Conservation (phyloP, 2,888 invertebrate genomes). For the Sisyra nigra region DNA sequence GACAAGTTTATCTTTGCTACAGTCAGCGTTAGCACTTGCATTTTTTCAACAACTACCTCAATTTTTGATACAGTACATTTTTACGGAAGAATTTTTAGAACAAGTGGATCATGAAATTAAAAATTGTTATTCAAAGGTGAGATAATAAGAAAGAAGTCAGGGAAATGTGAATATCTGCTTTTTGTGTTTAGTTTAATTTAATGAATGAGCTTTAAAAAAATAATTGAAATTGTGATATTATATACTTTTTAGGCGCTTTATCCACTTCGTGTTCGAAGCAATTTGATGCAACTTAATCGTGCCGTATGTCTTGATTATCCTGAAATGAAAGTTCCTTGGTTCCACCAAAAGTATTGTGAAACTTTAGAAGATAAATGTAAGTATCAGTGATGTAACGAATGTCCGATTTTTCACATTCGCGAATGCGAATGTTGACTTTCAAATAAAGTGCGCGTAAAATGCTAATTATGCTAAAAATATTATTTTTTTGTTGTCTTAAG, state of each 20-base stretch:
- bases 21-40: slow-evolving; percentile 33
- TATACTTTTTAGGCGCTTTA: slow-evolving; percentile 29
- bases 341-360: slow-evolving; percentile 42
- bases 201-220: too few species aligned
- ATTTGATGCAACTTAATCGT: slow-evolving; percentile 44
- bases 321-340: slow-evolving; percentile 45
- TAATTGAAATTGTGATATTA: background rate
- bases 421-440: too few species aligned
- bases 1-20: slow-evolving; percentile 33
- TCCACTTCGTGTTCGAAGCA: slow-evolving; percentile 33
- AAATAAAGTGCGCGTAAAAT: too few species aligned
- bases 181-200: background rate
- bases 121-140: slow-evolving; percentile 35
- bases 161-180: background rate
- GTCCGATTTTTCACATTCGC: too few species aligned
- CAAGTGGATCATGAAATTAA: slow-evolving; percentile 38
- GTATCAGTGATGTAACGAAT: too few species aligned
- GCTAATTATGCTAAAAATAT: too few species aligned
- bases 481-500: too few species aligned
- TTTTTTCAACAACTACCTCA: slow-evolving; percentile 34
- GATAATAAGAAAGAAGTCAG: background rate
- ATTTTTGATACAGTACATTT: slow-evolving; percentile 34
- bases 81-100: slow-evolving; percentile 40
- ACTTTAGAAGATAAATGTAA: slow-evolving; percentile 30
- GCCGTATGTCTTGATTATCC: slow-evolving; percentile 46